Evolutionary conservation across 2,888 invertebrate species (phyloP).

Genomic region (Polydrusus cervinus): DNA sequence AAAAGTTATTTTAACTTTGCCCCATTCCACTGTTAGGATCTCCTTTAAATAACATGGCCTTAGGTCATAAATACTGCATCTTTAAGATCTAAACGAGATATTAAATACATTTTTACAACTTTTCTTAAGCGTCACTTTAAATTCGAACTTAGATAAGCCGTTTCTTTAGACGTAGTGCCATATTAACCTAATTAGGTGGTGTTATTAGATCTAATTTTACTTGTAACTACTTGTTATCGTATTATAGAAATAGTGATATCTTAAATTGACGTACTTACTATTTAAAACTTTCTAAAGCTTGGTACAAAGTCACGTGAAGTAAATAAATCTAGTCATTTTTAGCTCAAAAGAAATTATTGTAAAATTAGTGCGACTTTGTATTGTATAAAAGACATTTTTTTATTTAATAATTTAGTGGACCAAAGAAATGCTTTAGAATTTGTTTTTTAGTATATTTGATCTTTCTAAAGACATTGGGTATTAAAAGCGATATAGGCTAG

Average conservation of each 20-base stretch:
- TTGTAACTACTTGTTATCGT: constrained; percentile 36
- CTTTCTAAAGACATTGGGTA: constrained; percentile 23
- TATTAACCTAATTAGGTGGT: constrained; percentile 33
- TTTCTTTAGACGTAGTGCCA: constrained; percentile 33
- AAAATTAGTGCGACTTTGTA: constrained; percentile 37
- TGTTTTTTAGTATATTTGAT: constrained; percentile 34
- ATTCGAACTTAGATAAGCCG: not conserved
- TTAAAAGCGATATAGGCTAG: constrained; percentile 36
- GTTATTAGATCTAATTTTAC: constrained; percentile 42
- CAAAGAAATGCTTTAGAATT: constrained; percentile 50
- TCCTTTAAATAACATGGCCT: too few relatives aligned
- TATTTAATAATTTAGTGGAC: constrained; percentile 53
- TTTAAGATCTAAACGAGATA: not conserved
- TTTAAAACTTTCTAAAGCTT: constrained; percentile 31
- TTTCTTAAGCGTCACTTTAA: not conserved
- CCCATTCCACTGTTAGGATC: too few relatives aligned
- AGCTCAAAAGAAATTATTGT: constrained; percentile 45
- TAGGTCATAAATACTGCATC: too few relatives aligned
- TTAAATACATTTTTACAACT: not conserved
- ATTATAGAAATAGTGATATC: constrained; percentile 46
- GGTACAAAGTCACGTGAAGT: constrained; percentile 31
- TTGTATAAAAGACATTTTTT: constrained; percentile 51
- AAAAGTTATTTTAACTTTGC: too few relatives aligned
- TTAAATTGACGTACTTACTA: constrained; percentile 37
- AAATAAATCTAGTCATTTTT: constrained; percentile 52